These are phyloP conservation scores for Mythimna loreyi DNA, from an alignment of 2,888 invertebrate species.

Conservation along the genomic window DNA sequence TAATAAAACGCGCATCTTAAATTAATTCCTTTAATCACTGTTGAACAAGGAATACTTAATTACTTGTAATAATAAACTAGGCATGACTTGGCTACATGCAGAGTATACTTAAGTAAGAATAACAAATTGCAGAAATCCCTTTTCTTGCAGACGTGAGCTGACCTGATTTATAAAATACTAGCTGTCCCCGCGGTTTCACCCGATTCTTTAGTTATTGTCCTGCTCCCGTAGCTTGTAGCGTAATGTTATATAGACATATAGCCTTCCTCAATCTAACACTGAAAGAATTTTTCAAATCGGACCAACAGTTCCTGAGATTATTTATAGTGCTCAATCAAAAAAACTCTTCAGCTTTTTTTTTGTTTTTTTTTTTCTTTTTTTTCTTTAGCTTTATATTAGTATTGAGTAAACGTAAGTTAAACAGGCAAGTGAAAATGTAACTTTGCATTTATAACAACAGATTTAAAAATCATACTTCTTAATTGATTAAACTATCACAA, in stretches of 20 bases:
- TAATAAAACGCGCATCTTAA: constrained; percentile 5
- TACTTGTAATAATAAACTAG: background rate
- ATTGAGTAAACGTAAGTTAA: too few relatives aligned
- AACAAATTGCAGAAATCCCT: background rate
- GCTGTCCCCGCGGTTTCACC: too few relatives aligned
- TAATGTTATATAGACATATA: too few relatives aligned
- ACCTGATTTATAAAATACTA: background rate
- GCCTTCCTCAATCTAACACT: too few relatives aligned
- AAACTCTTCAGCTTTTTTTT: too few relatives aligned
- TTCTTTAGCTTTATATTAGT: too few relatives aligned
- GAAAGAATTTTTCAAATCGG: too few relatives aligned
- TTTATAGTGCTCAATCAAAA: too few relatives aligned
- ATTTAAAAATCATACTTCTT: background rate
- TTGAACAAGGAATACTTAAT: constrained; percentile 17
- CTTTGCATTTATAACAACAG: background rate
- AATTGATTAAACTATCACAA: background rate
- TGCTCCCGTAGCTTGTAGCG: too few relatives aligned
- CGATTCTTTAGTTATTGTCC: too few relatives aligned
- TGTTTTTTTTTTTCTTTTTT: too few relatives aligned
- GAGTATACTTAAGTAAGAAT: constrained; percentile 7
- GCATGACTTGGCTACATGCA: background rate
- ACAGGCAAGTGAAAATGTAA: background rate
- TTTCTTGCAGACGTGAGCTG: background rate
- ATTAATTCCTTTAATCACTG: constrained; percentile 13
- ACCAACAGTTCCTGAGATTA: too few relatives aligned